Base-by-base conservation (phyloP, 2,888 invertebrate species). In the Platycheirus rosarum region DNA sequence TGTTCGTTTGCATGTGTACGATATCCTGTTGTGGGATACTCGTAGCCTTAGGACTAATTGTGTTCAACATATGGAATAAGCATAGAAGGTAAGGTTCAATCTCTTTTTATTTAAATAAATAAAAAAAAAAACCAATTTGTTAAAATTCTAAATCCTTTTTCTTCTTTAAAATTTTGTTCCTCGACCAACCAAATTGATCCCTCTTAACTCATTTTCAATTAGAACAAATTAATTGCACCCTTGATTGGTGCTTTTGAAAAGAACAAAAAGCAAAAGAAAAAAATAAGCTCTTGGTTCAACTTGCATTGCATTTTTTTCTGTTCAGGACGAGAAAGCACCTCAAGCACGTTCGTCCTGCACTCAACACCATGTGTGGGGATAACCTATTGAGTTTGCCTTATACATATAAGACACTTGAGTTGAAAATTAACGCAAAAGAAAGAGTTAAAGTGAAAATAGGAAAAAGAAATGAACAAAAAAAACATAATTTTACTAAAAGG, bases 1-100 rank as follows among this genome's bases (percentile, higher is more conserved):
- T 99, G 78, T 98, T 98, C 90, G 95, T 98, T 80, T 96, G 97
- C 88, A 98, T 99, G 96, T 95, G 97, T 87, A 94, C 95, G 13
- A 94, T 98, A 85, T 97, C 98, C 77, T 93, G 95, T 85, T 93
- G 97, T 70, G 99, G 98, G 32, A 96, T 98, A 85, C 89, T 96
- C 42, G 94, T 95, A 76, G 97, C 98, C 14, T 91, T 97, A 80
- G 94, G 92, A 32, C 93, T 99, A 84, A 95, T 99, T 86, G 92
- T 97, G 86, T 99, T 99, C 92, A 99, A 98, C 91, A 94, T 96
- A 86, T 94, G 96, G 92, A 96, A 97, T 91, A 94, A 96, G 87
- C 95, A 98, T 90, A 93, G 98, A 92, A 95, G 98, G 98, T 98
- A 92, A 90, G 90, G 86, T 1, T 1, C 2, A n/a, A 1, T 44